phyloP scores from a whole-genome alignment of 2,113 vertebrate species.

The Ophiodon elongatus region DNA sequence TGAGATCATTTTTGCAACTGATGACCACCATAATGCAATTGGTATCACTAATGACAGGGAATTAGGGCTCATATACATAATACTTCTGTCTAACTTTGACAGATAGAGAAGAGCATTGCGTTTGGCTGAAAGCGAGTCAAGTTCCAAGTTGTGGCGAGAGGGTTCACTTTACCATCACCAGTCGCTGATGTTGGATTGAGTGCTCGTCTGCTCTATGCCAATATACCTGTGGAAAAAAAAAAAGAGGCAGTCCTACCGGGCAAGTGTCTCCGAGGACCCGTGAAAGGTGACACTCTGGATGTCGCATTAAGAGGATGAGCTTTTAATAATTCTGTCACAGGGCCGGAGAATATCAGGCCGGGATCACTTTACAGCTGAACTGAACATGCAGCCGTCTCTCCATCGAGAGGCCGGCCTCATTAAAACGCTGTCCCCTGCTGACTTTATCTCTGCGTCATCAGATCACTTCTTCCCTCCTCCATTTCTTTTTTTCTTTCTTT shows the following conservation, averaged over 20 bases:
- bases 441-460: constrained; percentile 76
- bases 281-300: constrained; percentile 79
- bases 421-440: constrained; percentile 69
- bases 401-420: constrained; percentile 62
- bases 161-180: constrained; percentile 50
- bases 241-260: constrained; percentile 39
- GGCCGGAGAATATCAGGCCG: constrained; percentile 74
- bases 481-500: constrained; percentile 25
- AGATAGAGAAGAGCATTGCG: constrained; percentile 68
- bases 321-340: constrained; percentile 84
- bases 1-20: constrained; percentile 80
- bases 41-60: constrained; percentile 78
- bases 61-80: constrained; percentile 80
- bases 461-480: constrained; percentile 50
- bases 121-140: constrained; percentile 47
- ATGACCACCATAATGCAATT: constrained; percentile 79
- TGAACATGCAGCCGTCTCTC: constrained; percentile 59
- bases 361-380: constrained; percentile 79
- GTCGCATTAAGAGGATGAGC: constrained; percentile 82
- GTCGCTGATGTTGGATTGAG: constrained; percentile 19
- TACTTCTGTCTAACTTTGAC: constrained; percentile 72
- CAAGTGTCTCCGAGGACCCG: constrained; percentile 61
- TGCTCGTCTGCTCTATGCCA: constrained; percentile 35
- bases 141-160: constrained; percentile 44
- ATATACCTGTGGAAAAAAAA: constrained; percentile 60